A percentile compares a stretch with the other conserved stretches of the same genome.
phyloP scores from a whole-genome alignment of 2,888 invertebrate species.

The Odontomyia ornata region DNA sequence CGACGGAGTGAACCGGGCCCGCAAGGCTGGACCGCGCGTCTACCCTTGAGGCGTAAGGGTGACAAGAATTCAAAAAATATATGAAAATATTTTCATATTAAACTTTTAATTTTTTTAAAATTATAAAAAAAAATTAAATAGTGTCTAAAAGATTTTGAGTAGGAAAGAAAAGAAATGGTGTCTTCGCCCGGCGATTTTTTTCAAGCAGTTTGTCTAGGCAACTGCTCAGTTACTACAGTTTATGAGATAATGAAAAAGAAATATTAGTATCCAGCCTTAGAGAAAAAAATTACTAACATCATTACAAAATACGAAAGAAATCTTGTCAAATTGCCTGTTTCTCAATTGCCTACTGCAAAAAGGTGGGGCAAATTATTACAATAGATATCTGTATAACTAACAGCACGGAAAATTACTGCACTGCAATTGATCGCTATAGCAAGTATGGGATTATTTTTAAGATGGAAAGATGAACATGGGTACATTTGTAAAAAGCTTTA shows the following conservation, averaged over 20 bases:
- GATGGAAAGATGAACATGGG: not conserved
- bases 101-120: too few species aligned
- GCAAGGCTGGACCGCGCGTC: too few species aligned
- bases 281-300: not conserved
- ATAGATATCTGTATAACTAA: not conserved
- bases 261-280: not conserved
- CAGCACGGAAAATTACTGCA: not conserved
- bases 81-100: too few species aligned
- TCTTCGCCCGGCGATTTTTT: too few species aligned
- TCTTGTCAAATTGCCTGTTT: not conserved
- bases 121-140: too few species aligned
- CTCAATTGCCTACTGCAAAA: not conserved
- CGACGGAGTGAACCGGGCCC: too few species aligned
- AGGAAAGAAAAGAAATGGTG: too few species aligned
- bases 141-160: too few species aligned
- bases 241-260: not conserved
- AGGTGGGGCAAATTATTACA: not conserved
- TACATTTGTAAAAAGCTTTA: not conserved
- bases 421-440: not conserved
- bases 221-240: too few species aligned
- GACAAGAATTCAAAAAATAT: too few species aligned
- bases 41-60: too few species aligned
- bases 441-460: not conserved
- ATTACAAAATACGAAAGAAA: not conserved
- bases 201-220: too few species aligned